phyloP scores from a whole-genome alignment of 2,797 vertebrate genomes.

The Meda fulgida region DNA sequence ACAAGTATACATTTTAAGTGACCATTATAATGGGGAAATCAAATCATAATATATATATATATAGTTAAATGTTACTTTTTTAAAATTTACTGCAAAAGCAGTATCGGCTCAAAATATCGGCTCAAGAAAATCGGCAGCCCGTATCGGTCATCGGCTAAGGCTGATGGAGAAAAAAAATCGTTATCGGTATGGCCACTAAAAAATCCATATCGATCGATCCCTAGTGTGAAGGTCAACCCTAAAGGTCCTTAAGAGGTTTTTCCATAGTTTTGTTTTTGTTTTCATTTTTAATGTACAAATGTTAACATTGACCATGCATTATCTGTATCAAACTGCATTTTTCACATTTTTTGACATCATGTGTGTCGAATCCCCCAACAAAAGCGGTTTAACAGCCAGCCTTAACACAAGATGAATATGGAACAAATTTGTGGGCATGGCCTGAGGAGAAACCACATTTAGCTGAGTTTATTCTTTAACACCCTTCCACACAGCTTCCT shows the following conservation, averaged over 20 bases:
- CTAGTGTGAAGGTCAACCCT: background rate
- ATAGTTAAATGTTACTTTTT: too few species aligned
- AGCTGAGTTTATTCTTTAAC: constrained; percentile 40
- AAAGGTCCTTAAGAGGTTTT: background rate
- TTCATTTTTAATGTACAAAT: background rate
- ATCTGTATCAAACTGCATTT: background rate
- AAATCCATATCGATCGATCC: too few species aligned
- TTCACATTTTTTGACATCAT: background rate
- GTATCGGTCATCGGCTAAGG: too few species aligned
- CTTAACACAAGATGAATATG: constrained; percentile 19
- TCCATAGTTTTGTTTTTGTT: background rate
- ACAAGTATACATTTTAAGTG: too few species aligned
- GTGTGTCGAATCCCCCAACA: background rate
- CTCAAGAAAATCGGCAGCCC: too few species aligned
- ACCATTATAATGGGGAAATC: too few species aligned
- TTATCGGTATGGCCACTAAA: too few species aligned
- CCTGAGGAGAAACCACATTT: constrained; percentile 46
- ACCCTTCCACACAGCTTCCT: constrained; percentile 14
- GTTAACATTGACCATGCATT: background rate
- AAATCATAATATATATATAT: too few species aligned
- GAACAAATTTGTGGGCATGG: constrained; percentile 41
- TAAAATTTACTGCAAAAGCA: too few species aligned
- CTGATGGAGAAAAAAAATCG: too few species aligned
- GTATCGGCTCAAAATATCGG: too few species aligned
- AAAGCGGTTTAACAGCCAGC: constrained; percentile 3